Conservation (phyloP, 1,140 invertebrate species). For the Aleiodes sp. region DNA sequence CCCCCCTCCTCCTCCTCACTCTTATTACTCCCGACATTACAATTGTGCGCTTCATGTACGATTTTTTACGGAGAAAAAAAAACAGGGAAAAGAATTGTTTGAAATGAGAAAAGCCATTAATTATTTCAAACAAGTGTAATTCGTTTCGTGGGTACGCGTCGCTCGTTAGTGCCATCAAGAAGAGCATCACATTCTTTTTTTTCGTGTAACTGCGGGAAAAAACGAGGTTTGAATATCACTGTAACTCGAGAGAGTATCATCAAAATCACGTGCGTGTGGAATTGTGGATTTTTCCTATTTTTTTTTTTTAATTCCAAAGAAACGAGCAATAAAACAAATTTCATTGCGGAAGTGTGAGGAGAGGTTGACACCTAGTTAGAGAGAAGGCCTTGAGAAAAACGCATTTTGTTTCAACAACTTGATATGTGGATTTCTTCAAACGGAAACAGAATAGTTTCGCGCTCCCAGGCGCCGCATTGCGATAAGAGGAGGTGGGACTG, state of each 20-base stretch:
- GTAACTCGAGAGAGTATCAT: background rate
- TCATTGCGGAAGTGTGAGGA: constrained; percentile 47
- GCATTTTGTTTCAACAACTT: constrained; percentile 20
- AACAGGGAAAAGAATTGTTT: background rate
- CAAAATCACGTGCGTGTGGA: constrained; percentile 23
- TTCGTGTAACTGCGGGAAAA: constrained; percentile 14
- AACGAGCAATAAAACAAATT: constrained; percentile 45
- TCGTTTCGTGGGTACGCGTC: constrained; percentile 35
- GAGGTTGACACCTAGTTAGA: constrained; percentile 53
- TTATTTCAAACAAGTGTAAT: constrained; percentile 39
- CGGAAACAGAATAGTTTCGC: constrained; percentile 52
- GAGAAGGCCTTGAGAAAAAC: constrained; percentile 34
- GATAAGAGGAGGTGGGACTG: constrained; percentile 27
- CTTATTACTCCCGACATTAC: background rate
- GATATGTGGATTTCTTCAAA: constrained; percentile 48
- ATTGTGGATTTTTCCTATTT: constrained; percentile 23
- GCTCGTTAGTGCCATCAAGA: constrained; percentile 35
- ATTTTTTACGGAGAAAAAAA: background rate
- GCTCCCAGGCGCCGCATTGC: constrained; percentile 49
- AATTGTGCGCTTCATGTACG: background rate
- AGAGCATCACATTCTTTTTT: background rate
- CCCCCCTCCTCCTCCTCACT: background rate
- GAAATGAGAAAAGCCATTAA: constrained; percentile 34
- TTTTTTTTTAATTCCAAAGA: constrained; percentile 31
- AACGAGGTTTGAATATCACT: constrained; percentile 11